Base-by-base conservation (phyloP, 2,113 vertebrate genomes). In the Mugil cephalus region DNA sequence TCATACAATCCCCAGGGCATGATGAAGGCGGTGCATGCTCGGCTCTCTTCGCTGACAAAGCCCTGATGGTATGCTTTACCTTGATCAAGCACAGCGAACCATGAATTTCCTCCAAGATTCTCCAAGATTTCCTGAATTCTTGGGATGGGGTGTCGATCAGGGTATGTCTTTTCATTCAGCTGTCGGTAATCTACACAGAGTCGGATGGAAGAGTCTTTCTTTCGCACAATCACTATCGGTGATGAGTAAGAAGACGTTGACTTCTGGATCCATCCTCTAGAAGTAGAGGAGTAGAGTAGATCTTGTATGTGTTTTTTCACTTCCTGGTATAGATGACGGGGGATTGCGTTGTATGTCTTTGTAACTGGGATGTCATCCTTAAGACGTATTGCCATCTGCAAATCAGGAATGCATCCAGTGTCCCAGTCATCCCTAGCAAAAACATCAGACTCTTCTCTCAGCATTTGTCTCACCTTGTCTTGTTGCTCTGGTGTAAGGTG, bases 41-140 rank as follows among this genome's bases (percentile, higher is more conserved):
- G 7, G 18, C 50, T 63, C 6, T 54, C 14, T 40, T 46, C 4
- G 15, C 12, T 14, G 1, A 53, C 51, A 53, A 53, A 53, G 13
- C 51, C 56, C 43, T 69, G 56, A 18, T 55, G 50, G 30, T 76
- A 68, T 8, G 40, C 64, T 39, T 74, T 69, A 3, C 70, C 60
- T 40, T 64, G 59, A 6, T 73, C 53, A 2, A 65, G 45, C 18
- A 74, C 52, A 1, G 51, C 40, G 52, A 65, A 65, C 52, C 58
- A 62, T 2, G n/a, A 36, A 5, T 73, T 74, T 14, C 19, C 61
- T 5, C 60, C 42, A 1, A 48, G 34, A 42, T 56, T 64, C 7
- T 58, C 61, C 6, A 74, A 13, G 8, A 58, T 65, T 2, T 74
- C 61, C n/a, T 59, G 45, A 6, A 73, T 61, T 18, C 36, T 53